A percentile compares a stretch with the other conserved stretches of the same genome.
Evolutionary conservation across 2,797 vertebrate genomes (phyloP).

Genomic region (Anolis apletophallus): DNA sequence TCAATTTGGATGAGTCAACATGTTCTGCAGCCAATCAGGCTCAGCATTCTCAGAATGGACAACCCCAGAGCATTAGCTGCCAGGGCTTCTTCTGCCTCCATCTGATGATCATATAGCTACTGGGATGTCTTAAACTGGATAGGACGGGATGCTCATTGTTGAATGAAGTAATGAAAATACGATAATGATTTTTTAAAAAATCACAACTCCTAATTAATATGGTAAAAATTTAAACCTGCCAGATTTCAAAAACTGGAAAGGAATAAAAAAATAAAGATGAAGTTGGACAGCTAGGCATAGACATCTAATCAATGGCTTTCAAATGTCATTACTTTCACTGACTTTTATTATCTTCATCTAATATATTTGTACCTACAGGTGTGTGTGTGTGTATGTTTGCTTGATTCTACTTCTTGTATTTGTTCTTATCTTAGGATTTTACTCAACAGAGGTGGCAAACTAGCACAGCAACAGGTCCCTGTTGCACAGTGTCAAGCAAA

Average conservation of each 20-base stretch:
- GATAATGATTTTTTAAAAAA: neutral
- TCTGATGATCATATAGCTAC: neutral
- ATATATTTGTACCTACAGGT: too few species aligned
- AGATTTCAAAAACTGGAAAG: neutral
- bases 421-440: too few species aligned
- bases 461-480: too few species aligned
- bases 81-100: neutral
- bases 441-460: too few species aligned
- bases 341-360: neutral
- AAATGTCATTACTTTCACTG: neutral
- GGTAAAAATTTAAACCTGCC: neutral
- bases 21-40: neutral
- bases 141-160: neutral
- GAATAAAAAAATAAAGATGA: neutral
- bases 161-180: neutral
- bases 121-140: neutral
- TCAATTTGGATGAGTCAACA: neutral
- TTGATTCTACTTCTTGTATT: too few species aligned
- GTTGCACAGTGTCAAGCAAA: too few species aligned
- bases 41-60: neutral
- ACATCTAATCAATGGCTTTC: neutral
- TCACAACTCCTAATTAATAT: neutral
- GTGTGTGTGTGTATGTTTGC: too few species aligned
- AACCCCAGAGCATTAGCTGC: neutral
- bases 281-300: neutral